phyloP scores from a whole-genome alignment of 2,113 vertebrate species.

The Sardina pilchardus region DNA sequence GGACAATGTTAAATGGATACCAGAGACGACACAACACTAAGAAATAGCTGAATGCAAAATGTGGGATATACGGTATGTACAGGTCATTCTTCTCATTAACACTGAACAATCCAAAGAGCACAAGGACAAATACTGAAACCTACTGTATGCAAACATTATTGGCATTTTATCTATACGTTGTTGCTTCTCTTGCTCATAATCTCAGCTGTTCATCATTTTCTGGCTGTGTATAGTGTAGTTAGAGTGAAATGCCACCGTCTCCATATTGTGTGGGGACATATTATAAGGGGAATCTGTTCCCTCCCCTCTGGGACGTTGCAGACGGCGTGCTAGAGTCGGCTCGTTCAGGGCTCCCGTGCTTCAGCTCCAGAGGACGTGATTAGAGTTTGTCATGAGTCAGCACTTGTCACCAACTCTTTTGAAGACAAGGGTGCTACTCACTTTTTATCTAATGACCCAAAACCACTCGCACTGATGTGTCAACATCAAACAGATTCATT shows the following conservation, averaged over 20 bases:
- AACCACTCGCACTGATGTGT: conserved; percentile 42
- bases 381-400: conserved; percentile 44
- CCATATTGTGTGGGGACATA: background rate
- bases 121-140: no score
- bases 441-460: conserved; percentile 50
- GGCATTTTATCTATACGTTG: background rate
- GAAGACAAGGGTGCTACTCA: conserved; percentile 34
- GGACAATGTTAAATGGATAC: no score
- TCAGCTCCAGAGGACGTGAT: conserved; percentile 38
- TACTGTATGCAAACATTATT: no score
- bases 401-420: conserved; percentile 39
- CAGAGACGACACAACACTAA: no score
- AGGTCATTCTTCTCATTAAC: no score
- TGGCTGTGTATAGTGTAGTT: background rate
- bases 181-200: background rate
- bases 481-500: conserved; percentile 49
- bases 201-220: background rate
- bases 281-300: background rate
- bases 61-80: no score
- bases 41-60: no score
- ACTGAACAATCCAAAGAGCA: no score
- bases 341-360: conserved; percentile 25
- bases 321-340: conserved; percentile 18
- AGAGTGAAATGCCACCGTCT: background rate
- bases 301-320: background rate